These are phyloP conservation scores for Sycophaga agraensis DNA, from an alignment of 1,140 invertebrate species.

Conservation along the genomic window DNA sequence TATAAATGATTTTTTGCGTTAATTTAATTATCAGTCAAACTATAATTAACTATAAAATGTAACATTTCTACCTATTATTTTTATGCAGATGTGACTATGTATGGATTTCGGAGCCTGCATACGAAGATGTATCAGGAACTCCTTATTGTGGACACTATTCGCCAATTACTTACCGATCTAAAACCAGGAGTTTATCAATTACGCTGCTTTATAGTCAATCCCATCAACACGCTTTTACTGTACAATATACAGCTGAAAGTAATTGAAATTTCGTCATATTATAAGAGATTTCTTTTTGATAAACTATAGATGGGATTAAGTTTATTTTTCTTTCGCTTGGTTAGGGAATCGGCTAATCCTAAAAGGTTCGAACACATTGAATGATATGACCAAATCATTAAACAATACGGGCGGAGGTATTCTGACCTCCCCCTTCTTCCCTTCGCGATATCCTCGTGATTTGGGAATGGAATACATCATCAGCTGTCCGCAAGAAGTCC, in stretches of 20 bases:
- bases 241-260: conserved; percentile 70
- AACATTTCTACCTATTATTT: too few species aligned
- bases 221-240: conserved; percentile 66
- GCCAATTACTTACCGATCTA: conserved; percentile 62
- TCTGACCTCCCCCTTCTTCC: conserved; percentile 70
- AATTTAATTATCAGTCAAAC: too few species aligned
- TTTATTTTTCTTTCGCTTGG: not conserved
- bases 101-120: conserved; percentile 69
- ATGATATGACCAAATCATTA: conserved; percentile 47
- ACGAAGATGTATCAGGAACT: conserved; percentile 64
- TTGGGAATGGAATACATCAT: conserved; percentile 69
- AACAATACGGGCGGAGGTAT: conserved; percentile 51
- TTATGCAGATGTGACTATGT: conserved; percentile 65
- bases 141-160: conserved; percentile 65
- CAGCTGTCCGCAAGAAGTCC: conserved; percentile 57
- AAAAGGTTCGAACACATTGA: conserved; percentile 54
- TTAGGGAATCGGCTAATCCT: conserved; percentile 67
- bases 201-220: conserved; percentile 65
- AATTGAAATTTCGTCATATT: conserved; percentile 47
- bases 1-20: too few species aligned
- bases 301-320: too few species aligned
- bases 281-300: not conserved
- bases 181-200: conserved; percentile 64
- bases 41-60: too few species aligned
- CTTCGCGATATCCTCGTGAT: conserved; percentile 68